Evolutionary conservation across 2,113 vertebrate genomes (phyloP), one percentile per base, ranked within the genome.

Genomic region (Oncorhynchus kisutch): DNA sequence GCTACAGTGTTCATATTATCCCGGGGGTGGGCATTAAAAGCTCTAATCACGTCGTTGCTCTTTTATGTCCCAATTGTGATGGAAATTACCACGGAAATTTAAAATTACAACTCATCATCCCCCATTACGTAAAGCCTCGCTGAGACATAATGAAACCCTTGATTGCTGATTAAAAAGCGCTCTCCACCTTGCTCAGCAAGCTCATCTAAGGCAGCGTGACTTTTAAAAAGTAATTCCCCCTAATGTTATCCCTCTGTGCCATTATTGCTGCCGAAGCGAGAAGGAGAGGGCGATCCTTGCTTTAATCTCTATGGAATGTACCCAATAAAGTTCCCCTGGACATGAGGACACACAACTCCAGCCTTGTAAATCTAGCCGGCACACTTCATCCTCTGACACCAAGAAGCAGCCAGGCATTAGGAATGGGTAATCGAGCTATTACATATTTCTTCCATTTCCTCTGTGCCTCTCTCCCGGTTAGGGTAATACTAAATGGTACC

Each of bases 241-340:
- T 5, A 76, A 54, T 5, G 51, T 54, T 18, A 18, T 84, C 80
- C 69, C 67, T 86, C 68, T 25, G 51, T 72, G 18, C 72, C 65
- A 64, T 85, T 80, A 76, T 45, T 79, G 54, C 73, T 81, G 84
- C 81, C 67, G 74, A 69, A 16, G 59, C 59, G n/a, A 62, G 48
- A 29, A 66, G 79, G 29, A 45, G 9, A 62, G 73, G 75, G 73
- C 64, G 87, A 83, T 49, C 81, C 72, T 86, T 84, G 72, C 79
- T 74, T 29, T 87, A 89, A 90, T 90, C 88, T 87, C 78, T 14
- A 0, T 78, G 80, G 82, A 91, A 88, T 87, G 80, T 70, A 78
- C 25, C 59, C 24, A 65, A 82, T 82, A 84, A 84, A 81, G 51
- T 79, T 79, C 69, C 71, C 72, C 83, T 84, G 64, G 59, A 74